Evolutionary conservation across 2,797 vertebrate species (phyloP).

Genomic region (Toxotes lorentzi): DNA sequence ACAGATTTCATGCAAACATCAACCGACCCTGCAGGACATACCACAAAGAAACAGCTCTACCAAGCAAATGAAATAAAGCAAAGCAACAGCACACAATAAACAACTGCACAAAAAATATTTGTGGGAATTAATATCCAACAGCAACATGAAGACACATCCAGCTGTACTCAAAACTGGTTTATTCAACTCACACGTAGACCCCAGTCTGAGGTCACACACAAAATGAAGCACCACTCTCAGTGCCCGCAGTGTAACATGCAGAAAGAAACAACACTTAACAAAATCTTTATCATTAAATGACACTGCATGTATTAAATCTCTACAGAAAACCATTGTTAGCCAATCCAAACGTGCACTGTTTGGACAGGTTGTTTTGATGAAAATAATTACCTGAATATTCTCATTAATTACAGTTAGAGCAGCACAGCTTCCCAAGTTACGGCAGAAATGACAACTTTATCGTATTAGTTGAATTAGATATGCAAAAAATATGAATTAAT

Average conservation of each 20-base stretch:
- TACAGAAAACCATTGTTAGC: constrained; percentile 58
- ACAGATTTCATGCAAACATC: too few species aligned
- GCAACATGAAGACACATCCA: constrained; percentile 16
- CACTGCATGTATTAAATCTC: constrained; percentile 61
- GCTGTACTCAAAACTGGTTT: constrained; percentile 78
- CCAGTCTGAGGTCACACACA: constrained; percentile 62
- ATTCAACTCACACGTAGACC: constrained; percentile 73
- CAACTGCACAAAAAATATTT: too few species aligned
- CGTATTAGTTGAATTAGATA: constrained; percentile 57
- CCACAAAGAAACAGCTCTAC: too few species aligned
- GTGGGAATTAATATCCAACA: neutral
- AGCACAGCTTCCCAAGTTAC: constrained; percentile 55
- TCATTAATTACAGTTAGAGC: constrained; percentile 59
- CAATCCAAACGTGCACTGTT: constrained; percentile 33
- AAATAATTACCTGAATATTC: constrained; percentile 59
- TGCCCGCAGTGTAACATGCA: constrained; percentile 81
- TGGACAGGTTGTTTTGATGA: constrained; percentile 37
- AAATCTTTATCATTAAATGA: constrained; percentile 45
- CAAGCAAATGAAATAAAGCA: too few species aligned
- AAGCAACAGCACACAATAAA: too few species aligned
- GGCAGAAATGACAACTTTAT: constrained; percentile 36
- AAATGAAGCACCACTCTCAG: constrained; percentile 73
- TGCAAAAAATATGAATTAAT: constrained; percentile 39
- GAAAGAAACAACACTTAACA: constrained; percentile 46
- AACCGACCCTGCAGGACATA: too few species aligned